Evolutionary conservation across 2,797 vertebrate genomes (phyloP).

Genomic region (Sciurus vulgaris): DNA sequence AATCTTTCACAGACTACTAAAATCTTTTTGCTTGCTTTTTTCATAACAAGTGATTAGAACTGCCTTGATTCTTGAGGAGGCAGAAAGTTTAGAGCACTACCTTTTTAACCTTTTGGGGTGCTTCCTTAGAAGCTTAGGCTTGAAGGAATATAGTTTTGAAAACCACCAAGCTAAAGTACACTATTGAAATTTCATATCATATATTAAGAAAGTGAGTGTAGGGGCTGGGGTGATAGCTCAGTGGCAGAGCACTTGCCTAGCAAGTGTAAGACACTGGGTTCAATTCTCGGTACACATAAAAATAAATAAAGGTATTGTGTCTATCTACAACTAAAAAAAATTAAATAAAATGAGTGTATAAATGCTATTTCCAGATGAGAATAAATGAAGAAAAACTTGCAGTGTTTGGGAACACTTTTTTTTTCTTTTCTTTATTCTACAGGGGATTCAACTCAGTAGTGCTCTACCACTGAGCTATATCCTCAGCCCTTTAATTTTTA

Average conservation of each 20-base stretch:
- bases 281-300: too few relatives aligned
- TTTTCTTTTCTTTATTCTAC: neutral
- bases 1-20: slow-evolving; percentile 15
- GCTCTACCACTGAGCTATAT: too few relatives aligned
- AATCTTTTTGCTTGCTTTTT: slow-evolving; percentile 12
- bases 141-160: slow-evolving; percentile 45
- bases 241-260: too few relatives aligned
- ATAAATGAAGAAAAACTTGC: slow-evolving; percentile 59
- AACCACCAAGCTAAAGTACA: slow-evolving; percentile 33
- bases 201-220: slow-evolving; percentile 7
- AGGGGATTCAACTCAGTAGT: too few relatives aligned
- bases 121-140: neutral
- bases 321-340: too few relatives aligned
- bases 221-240: too few relatives aligned
- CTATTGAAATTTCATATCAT: slow-evolving; percentile 23
- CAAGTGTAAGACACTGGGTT: too few relatives aligned
- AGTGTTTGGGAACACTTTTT: neutral
- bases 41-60: slow-evolving; percentile 17
- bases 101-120: slow-evolving; percentile 30
- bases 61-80: slow-evolving; percentile 8
- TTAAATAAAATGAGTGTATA: neutral
- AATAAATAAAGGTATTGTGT: too few relatives aligned
- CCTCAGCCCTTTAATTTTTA: too few relatives aligned
- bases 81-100: neutral
- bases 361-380: slow-evolving; percentile 39